A percentile compares a stretch with the other conserved stretches of the same genome.
phyloP scores from a whole-genome alignment of 2,888 invertebrate species.

The Ypsolopha sequella region DNA sequence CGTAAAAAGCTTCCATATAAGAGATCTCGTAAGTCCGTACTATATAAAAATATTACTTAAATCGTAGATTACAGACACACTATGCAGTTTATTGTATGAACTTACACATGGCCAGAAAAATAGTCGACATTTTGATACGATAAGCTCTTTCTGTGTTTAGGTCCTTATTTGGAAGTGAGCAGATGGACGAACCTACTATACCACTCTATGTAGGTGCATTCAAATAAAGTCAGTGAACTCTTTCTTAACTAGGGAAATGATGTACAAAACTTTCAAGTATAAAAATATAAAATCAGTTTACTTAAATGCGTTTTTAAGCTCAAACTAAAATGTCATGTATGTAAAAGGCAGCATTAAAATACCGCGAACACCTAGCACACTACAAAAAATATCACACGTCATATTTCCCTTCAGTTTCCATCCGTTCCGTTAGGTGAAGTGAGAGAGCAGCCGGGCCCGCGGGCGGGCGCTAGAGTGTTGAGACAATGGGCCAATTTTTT shows the following conservation, averaged over 20 bases:
- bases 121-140: conserved; percentile 27
- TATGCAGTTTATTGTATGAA: conserved; percentile 25
- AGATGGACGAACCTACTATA: conserved; percentile 18
- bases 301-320: conserved; percentile 35
- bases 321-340: conserved; percentile 42
- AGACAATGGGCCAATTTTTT: conserved; percentile 50
- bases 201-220: conserved; percentile 36
- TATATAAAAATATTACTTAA: conserved; percentile 60
- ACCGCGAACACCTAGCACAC: conserved; percentile 50
- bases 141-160: conserved; percentile 30
- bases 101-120: conserved; percentile 37
- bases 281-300: conserved; percentile 49
- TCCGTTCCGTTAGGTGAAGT: not conserved
- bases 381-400: conserved; percentile 62
- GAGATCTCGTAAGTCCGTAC: conserved; percentile 36
- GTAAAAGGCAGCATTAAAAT: conserved; percentile 38
- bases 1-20: conserved; percentile 43
- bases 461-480: conserved; percentile 16
- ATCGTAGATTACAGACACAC: conserved; percentile 28
- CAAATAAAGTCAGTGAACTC: conserved; percentile 32
- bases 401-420: conserved; percentile 28
- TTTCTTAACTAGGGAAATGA: conserved; percentile 53
- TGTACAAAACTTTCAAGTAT: conserved; percentile 59
- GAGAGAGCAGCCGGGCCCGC: conserved; percentile 11
- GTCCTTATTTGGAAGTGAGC: conserved; percentile 6